phyloP scores from a whole-genome alignment of 53 echinoderm and acorn worm genomes.

The Paracentrotus lividus region DNA sequence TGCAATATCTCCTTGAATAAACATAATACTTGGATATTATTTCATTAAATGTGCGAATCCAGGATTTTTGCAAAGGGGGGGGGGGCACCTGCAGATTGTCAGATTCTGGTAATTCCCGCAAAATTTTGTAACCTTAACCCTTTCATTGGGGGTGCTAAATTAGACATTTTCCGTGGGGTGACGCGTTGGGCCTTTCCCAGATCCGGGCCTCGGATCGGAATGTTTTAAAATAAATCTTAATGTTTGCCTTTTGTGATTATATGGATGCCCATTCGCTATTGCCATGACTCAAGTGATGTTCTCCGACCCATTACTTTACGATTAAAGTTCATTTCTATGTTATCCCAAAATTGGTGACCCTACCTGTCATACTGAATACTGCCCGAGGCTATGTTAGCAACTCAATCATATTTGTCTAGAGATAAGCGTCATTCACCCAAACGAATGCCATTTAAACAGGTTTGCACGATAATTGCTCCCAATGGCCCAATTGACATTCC shows the following conservation, averaged over 20 bases:
- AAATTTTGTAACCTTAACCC: too few species aligned
- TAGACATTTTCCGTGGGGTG: too few species aligned
- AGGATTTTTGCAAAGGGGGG: too few species aligned
- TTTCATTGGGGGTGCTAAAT: too few species aligned
- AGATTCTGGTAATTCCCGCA: too few species aligned
- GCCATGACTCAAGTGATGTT: neutral
- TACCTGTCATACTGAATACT: neutral
- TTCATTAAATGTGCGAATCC: too few species aligned
- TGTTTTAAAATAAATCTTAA: neutral
- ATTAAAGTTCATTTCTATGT: neutral
- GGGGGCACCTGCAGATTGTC: too few species aligned
- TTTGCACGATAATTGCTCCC: constrained; percentile 43
- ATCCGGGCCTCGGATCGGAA: too few species aligned
- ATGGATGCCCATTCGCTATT: neutral
- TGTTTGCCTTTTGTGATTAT: neutral
- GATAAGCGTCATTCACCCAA: neutral
- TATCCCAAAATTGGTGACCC: neutral
- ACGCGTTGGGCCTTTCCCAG: too few species aligned
- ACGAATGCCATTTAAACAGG: neutral
- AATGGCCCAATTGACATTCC: constrained; percentile 48
- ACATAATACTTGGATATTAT: too few species aligned
- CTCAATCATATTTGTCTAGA: constrained; percentile 8
- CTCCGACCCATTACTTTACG: neutral
- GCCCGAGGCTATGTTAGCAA: neutral
- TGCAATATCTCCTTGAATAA: too few species aligned